Base-by-base conservation (phyloP, 1,140 invertebrate species). In the Heliconius melpomene region DNA sequence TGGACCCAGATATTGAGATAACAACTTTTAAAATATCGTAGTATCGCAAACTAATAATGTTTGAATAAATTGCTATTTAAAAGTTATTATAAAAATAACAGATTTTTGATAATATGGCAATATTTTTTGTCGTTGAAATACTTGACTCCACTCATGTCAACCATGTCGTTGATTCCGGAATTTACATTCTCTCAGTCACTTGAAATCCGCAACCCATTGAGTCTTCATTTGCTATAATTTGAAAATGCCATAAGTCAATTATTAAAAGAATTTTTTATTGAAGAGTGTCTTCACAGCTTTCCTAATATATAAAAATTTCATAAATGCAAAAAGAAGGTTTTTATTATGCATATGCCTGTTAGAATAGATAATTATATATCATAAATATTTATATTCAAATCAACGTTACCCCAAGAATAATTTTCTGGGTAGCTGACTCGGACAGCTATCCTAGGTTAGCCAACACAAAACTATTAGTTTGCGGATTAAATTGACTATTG, bases 401-500 rank as follows among this genome's bases (percentile, higher is more conserved):
- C 26, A 26, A 66, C 29, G 26, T 26, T 66, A 66, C 60, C 60
- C 60, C 13, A 26, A 66, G 29, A 66, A 26, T 29, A 66, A 66
- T 66, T 66, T 29, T 66, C 60, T 46, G 57, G 66, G 11, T 23
- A 11, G 54, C 54, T 76, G 57, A 76, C 75, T 29, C 11, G 20
- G n/a, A 66, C 57, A 70, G 9, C 75, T 76, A 50, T 78, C 18
- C 72, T 73, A 72, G 71, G 77, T 73, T 36, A 78, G 72, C 71
- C 46, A 72, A 73, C 71, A 60, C 36, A 76, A 72, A 76, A 77
- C 75, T 79, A 77, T 79, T 23, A 66, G 36, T 76, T 74, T 74
- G 54, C 46, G 46, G 23, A 9, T 29, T 66, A 66, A 66, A 66
- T 66, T 66, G 26, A 52, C 46, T 73, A 73, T 78, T 60, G 52